A percentile compares a stretch with the other conserved stretches of the same genome.
These are phyloP conservation scores for Pseudomugil tenellus DNA, from an alignment of 2,797 vertebrate species.

Conservation along the genomic window DNA sequence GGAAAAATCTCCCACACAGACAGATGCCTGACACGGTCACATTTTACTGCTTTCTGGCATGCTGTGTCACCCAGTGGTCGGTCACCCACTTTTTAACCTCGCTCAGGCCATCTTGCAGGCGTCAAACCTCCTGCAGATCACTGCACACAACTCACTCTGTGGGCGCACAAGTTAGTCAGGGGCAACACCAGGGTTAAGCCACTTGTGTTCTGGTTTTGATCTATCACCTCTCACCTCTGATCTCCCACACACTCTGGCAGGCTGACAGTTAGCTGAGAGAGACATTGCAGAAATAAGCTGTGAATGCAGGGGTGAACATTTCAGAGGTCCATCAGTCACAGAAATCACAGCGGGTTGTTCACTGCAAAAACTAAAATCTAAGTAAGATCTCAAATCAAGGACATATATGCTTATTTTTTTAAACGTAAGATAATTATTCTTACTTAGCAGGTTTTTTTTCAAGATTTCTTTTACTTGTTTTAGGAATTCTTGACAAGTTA, in stretches of 20 bases:
- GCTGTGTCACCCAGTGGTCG: constrained; percentile 63
- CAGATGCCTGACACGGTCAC: constrained; percentile 70
- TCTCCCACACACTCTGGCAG: constrained; percentile 52
- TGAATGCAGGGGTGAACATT: constrained; percentile 34
- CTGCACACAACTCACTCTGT: constrained; percentile 60
- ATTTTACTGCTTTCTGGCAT: constrained; percentile 65
- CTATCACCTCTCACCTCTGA: constrained; percentile 75
- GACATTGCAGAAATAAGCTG: constrained; percentile 60
- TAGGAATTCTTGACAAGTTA: no score
- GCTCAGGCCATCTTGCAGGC: constrained; percentile 48
- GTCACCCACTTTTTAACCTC: constrained; percentile 64
- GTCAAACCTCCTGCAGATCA: constrained; percentile 61
- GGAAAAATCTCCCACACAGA: constrained; percentile 41
- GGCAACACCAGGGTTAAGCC: constrained; percentile 61
- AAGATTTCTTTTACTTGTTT: no score
- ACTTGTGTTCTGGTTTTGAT: constrained; percentile 73
- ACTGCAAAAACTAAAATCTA: no score
- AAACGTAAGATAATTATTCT: no score
- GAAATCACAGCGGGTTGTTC: constrained; percentile 16
- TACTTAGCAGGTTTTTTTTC: no score
- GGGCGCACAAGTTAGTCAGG: constrained; percentile 50
- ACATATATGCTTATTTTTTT: no score
- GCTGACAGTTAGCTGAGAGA: constrained; percentile 67
- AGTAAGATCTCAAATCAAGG: no score
- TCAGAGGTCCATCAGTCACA: constrained; percentile 18